phyloP scores from a whole-genome alignment of 2,113 vertebrate genomes.

The Otus sunia region DNA sequence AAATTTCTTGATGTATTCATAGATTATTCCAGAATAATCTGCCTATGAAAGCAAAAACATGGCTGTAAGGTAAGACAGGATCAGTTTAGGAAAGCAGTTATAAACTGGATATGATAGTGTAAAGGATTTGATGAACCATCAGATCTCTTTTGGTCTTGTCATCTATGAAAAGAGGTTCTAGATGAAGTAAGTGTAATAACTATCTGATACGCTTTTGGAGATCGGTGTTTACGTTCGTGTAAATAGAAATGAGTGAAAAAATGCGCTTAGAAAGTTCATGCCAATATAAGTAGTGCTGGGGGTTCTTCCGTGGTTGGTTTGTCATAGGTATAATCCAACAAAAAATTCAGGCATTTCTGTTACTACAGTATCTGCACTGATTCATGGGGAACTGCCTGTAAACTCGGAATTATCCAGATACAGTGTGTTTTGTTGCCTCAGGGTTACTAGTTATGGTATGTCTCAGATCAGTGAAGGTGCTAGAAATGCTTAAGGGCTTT shows the following conservation, averaged over 20 bases:
- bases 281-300: too few relatives aligned
- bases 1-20: neutral
- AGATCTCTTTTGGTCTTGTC: neutral
- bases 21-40: neutral
- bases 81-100: neutral
- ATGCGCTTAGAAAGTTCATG: neutral
- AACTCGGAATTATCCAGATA: neutral
- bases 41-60: rapidly evolving
- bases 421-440: constrained; percentile 4
- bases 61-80: neutral
- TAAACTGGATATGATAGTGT: neutral
- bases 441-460: neutral
- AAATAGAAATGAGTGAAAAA: neutral
- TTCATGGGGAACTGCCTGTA: neutral
- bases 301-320: rapidly evolving
- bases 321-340: neutral
- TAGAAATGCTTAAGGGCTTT: constrained; percentile 34
- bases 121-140: neutral
- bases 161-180: neutral
- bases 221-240: rapidly evolving
- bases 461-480: constrained; percentile 6
- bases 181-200: neutral
- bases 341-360: neutral
- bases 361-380: neutral
- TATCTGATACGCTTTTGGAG: neutral